Evolutionary conservation across 2,888 invertebrate species (phyloP).

Genomic region (Synergus umbraculus): DNA sequence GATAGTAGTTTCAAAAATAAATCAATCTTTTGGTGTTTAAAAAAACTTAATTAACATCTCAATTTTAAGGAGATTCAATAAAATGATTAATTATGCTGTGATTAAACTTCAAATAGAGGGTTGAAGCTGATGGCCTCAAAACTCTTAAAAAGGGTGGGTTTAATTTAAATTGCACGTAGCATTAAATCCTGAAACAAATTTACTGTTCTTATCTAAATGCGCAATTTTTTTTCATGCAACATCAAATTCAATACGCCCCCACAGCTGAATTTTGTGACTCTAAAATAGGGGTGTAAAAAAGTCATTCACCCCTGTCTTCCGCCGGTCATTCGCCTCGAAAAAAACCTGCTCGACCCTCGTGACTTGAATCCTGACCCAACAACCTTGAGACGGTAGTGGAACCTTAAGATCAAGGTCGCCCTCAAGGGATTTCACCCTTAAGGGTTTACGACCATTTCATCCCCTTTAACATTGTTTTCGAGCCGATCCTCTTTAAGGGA

Average conservation of each 20-base stretch:
- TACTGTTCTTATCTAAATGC: background rate
- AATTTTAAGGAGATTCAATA: no score
- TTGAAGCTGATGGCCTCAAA: background rate
- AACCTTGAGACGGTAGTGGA: constrained; percentile 55
- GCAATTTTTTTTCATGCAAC: background rate
- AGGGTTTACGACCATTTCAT: constrained; percentile 53
- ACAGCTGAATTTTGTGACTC: background rate
- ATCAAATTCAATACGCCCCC: background rate
- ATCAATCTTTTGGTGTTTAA: background rate
- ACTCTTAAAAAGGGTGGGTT: background rate
- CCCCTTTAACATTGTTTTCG: constrained; percentile 77
- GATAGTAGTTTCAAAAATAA: no score
- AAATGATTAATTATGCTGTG: no score
- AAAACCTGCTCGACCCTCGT: constrained; percentile 13
- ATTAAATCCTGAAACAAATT: background rate
- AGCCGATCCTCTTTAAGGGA: constrained; percentile 74
- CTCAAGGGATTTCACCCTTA: constrained; percentile 48
- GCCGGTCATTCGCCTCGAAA: constrained; percentile 14
- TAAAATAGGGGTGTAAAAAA: constrained; percentile 7
- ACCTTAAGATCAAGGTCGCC: constrained; percentile 55
- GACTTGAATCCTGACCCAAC: constrained; percentile 46
- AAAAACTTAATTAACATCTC: background rate
- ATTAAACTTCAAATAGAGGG: no score
- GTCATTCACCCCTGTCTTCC: background rate
- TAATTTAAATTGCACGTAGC: background rate